phyloP scores from a whole-genome alignment of 2,888 invertebrate genomes.

The Macaria liturata region DNA sequence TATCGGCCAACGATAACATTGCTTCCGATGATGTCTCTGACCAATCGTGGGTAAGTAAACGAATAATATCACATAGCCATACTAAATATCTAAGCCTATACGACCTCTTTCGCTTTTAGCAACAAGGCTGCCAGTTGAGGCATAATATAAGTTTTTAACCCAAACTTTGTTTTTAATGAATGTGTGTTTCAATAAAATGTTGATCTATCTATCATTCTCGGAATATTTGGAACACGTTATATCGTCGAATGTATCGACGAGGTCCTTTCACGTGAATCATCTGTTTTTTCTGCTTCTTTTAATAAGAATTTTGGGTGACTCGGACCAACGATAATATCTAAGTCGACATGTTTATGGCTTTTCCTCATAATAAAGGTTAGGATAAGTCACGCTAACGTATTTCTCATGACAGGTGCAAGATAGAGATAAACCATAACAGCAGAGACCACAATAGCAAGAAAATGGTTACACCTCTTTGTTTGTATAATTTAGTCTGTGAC shows the following conservation, averaged over 20 bases:
- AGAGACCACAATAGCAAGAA: constrained; percentile 9
- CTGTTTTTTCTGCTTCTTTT: constrained; percentile 30
- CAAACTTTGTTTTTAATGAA: constrained; percentile 3
- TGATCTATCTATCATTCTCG: constrained; percentile 1
- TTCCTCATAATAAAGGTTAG: constrained; percentile 4
- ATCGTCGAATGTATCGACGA: constrained; percentile 3
- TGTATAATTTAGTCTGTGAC: constrained; percentile 22
- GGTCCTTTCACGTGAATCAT: constrained; percentile 36
- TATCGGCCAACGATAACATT: constrained; percentile 40
- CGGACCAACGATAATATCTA: constrained; percentile 23
- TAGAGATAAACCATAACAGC: constrained; percentile 19
- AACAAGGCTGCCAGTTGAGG: too few species aligned
- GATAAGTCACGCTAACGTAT: constrained; percentile 10
- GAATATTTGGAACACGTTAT: constrained; percentile 7
- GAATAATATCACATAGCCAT: constrained; percentile 6
- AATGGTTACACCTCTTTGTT: constrained; percentile 11
- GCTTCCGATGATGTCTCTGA: constrained; percentile 26
- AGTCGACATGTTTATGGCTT: constrained; percentile 21
- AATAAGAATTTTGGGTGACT: constrained; percentile 31
- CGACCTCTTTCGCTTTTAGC: not conserved
- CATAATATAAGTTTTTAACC: not conserved
- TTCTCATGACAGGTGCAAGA: constrained; percentile 15
- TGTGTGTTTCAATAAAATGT: too few species aligned
- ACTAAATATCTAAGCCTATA: not conserved
- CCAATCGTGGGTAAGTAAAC: constrained; percentile 8